Evolutionary conservation across 1,140 invertebrate species (phyloP).

Genomic region (Vanessa atalanta): DNA sequence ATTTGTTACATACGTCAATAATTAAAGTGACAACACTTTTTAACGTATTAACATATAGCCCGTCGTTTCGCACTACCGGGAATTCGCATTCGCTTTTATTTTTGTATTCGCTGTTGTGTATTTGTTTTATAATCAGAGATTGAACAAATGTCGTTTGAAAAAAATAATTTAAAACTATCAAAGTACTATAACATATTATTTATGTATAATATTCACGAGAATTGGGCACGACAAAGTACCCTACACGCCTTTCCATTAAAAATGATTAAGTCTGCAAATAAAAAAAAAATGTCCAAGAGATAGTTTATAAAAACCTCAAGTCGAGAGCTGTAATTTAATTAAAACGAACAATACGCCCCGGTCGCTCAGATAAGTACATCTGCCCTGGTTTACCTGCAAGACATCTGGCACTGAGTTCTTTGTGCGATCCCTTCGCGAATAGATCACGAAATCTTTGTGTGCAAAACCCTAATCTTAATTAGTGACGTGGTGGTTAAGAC

Average conservation of each 20-base stretch:
- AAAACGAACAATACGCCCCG: conserved; percentile 53
- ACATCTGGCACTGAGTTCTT: conserved; percentile 61
- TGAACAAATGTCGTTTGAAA: no score
- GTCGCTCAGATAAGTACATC: conserved; percentile 56
- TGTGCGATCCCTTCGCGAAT: conserved; percentile 62
- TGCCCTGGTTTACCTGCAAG: conserved; percentile 68
- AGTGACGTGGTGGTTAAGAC: conserved; percentile 43
- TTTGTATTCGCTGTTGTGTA: no score
- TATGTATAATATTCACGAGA: neutral
- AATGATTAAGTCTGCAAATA: neutral
- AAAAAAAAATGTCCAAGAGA: neutral
- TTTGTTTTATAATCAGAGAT: no score
- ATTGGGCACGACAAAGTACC: no score
- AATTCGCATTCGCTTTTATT: no score
- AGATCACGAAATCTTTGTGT: conserved; percentile 58
- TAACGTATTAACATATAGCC: no score
- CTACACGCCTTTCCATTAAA: neutral
- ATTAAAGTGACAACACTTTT: no score
- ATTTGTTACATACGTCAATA: no score
- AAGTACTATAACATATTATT: no score
- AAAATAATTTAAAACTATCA: no score
- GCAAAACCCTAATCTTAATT: conserved; percentile 55
- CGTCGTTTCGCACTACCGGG: no score
- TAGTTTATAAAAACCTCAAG: conserved; percentile 1
- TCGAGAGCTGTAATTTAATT: conserved; percentile 62